Evolutionary conservation across 2,113 vertebrate species (phyloP), one percentile per base, ranked within the genome.

Genomic region (Entelurus aequoreus): DNA sequence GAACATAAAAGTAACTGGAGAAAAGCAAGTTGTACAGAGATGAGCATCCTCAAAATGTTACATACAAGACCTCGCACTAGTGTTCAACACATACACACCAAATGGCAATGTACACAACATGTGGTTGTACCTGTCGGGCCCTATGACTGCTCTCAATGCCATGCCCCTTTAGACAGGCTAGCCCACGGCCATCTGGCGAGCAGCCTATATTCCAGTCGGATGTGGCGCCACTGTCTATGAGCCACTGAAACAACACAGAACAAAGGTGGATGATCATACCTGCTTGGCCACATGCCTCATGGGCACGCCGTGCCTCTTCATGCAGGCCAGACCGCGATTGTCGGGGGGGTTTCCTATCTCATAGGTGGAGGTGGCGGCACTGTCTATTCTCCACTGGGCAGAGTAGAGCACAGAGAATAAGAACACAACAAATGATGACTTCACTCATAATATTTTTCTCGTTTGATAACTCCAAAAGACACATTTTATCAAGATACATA

Each of bases 331-430:
- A 85, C 95, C 95, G 16, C 95, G 95, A 83, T 94, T 79, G 82
- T 99, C 96, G 62, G 95, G 96, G 69, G 94, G 69, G 79, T 90
- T 98, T 86, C 95, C 97, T 90, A 98, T 92, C 88, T 98, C 95
- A 89, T 98, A 97, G 35, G 92, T 83, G 79, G 95, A 98, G 48
- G 96, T 99, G 46, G 96, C 96, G 62, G 95, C 95, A 88, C 97
- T 98, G 96, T 99, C 97, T 95, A 98, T 95, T 85, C 92, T 94
- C 97, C 96, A 99, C 97, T 99, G 90, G 84, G 58, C 75, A 81
- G 77, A 86, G 87, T 19, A 72, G 50, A 76, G 70, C 59, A 79
- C 14, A 63, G 54, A 62, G 60, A 65, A 76, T 70, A 80, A 65
- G 37, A 66, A 80, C 54, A 78, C 16, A 79, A 42, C 48, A 79